Evolutionary conservation across 2,888 invertebrate species (phyloP), one percentile per base, ranked within the genome.

Genomic region (Nomada goodeniana): DNA sequence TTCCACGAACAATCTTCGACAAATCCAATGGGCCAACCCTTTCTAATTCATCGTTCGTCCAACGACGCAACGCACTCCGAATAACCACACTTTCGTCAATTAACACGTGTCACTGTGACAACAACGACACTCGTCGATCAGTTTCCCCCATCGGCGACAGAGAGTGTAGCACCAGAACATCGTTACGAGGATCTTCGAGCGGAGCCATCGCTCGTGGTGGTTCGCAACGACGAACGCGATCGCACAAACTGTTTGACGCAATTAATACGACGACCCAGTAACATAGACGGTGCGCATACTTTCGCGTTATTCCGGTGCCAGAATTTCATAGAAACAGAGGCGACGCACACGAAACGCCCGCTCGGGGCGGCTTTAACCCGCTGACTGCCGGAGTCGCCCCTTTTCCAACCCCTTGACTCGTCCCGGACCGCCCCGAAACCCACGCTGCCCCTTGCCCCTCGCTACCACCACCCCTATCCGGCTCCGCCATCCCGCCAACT

Each of bases 351-450:
- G 68, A 59, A 76, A 80, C 88, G 63, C 88, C 92, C 92, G 92
- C 90, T 85, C 92, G 67, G 90, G 79, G 90, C 91, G 92, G 89
- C 92, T 89, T 89, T 88, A 90, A 89, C 91, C 89, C 92, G 90
- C 91, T 91, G 92, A 93, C 93, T 93, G 92, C 84, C 91, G 90
- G 90, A 89, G 88, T 92, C 90, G 91, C 90, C 92, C 90, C 91
- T 91, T 91, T 90, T 87, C 90, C 92, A 90, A 87, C 92, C 92
- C 90, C 89, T 73, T 76, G 79, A 86, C 78, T 78, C 85, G 75
- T 73, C 82, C 80, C 81, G 82, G 67, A 79, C 85, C 63, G 60
- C 86, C 74, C 80, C 83, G 77, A 47, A 86, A 86, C 87, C 85
- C 79, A 36, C 73, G 60, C 65, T 75, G 75, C 87, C 75, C 85